Evolutionary conservation across 2,888 invertebrate genomes (phyloP).

Genomic region (Microctonus hyperodae): DNA sequence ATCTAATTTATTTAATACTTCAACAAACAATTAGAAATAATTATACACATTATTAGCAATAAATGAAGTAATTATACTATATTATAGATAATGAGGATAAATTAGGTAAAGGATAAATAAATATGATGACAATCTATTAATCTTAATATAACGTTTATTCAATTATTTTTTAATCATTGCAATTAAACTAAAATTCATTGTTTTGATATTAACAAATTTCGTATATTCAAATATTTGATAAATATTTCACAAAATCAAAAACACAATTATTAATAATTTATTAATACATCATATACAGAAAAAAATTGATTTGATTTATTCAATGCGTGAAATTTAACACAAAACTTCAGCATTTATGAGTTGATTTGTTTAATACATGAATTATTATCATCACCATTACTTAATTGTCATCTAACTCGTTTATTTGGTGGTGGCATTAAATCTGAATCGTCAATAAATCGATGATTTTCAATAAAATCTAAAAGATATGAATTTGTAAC

Average conservation of each 20-base stretch:
- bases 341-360: neutral
- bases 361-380: neutral
- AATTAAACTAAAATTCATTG: neutral
- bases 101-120: neutral
- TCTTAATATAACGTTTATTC: constrained; percentile 20
- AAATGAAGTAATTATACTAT: neutral
- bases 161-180: neutral
- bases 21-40: no score
- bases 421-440: constrained; percentile 77
- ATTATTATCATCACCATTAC: constrained; percentile 15
- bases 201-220: neutral
- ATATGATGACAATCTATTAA: neutral
- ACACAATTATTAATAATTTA: neutral
- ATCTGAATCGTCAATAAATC: constrained; percentile 72
- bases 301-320: neutral
- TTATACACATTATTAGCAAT: neutral
- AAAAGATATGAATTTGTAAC: constrained; percentile 85
- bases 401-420: constrained; percentile 62
- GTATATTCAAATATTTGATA: neutral
- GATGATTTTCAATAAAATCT: constrained; percentile 72
- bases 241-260: neutral
- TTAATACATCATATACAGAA: neutral
- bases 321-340: neutral
- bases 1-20: no score
- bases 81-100: no score